A percentile compares a stretch with the other conserved stretches of the same genome.
Conservation (phyloP, 2,888 invertebrate genomes). For the Trimorus sp. region DNA sequence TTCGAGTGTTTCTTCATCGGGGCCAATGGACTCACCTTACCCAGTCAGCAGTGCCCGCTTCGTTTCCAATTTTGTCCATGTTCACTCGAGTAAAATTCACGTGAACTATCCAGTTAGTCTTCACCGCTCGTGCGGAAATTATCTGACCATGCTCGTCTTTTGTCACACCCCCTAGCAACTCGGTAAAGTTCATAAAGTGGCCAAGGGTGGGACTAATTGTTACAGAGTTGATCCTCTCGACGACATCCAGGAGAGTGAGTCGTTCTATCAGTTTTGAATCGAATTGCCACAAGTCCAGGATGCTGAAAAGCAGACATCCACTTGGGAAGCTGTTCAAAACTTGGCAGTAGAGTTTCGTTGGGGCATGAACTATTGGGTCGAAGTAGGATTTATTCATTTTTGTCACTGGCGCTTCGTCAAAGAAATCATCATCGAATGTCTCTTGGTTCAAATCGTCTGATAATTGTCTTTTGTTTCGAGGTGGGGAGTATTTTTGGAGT, state of each 20-base stretch:
- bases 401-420: slow-evolving; percentile 72
- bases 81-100: slow-evolving; percentile 87
- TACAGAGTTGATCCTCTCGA: slow-evolving; percentile 84
- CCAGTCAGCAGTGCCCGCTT: slow-evolving; percentile 89
- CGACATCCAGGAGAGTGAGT: slow-evolving; percentile 85
- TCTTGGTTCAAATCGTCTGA: slow-evolving; percentile 55
- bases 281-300: slow-evolving; percentile 88
- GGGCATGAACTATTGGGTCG: slow-evolving; percentile 84
- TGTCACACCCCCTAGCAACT: slow-evolving; percentile 85
- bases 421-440: slow-evolving; percentile 74
- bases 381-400: slow-evolving; percentile 73
- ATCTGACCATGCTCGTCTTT: slow-evolving; percentile 85
- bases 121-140: slow-evolving; percentile 85
- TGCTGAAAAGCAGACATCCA: slow-evolving; percentile 85
- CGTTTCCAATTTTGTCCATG: slow-evolving; percentile 86
- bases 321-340: slow-evolving; percentile 85
- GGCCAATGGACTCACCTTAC: slow-evolving; percentile 81
- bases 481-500: slow-evolving; percentile 4
- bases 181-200: slow-evolving; percentile 85
- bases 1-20: slow-evolving; percentile 29
- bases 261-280: slow-evolving; percentile 83
- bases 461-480: slow-evolving; percentile 66
- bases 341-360: slow-evolving; percentile 85
- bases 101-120: slow-evolving; percentile 85
- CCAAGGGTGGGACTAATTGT: slow-evolving; percentile 86